phyloP scores from a whole-genome alignment of 2,888 invertebrate genomes.

The Toxonevra muliebris region DNA sequence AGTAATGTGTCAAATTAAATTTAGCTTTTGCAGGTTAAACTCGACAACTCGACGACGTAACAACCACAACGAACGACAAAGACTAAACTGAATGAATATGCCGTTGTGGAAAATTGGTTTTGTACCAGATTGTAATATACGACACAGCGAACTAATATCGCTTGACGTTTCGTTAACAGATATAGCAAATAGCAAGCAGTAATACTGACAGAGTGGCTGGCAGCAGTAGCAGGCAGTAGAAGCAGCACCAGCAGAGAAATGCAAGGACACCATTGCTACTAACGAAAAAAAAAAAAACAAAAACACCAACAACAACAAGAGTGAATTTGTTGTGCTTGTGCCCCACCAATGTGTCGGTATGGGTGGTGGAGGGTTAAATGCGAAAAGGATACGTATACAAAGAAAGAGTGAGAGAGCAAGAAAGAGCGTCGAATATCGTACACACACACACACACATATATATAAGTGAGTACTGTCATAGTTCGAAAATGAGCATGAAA shows the following conservation, averaged over 20 bases:
- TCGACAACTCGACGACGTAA: slow-evolving; percentile 41
- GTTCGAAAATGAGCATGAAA: too few relatives aligned
- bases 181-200: slow-evolving; percentile 16
- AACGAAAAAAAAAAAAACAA: slow-evolving; percentile 17
- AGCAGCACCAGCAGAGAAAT: slow-evolving; percentile 23
- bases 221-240: too few relatives aligned
- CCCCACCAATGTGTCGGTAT: too few relatives aligned
- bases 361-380: too few relatives aligned
- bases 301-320: neutral
- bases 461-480: too few relatives aligned
- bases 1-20: slow-evolving; percentile 14
- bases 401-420: too few relatives aligned
- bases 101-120: slow-evolving; percentile 46
- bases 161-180: slow-evolving; percentile 1
- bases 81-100: slow-evolving; percentile 52
- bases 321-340: too few relatives aligned
- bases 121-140: slow-evolving; percentile 26
- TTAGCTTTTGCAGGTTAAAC: too few relatives aligned
- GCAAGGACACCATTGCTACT: slow-evolving; percentile 30
- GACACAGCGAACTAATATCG: slow-evolving; percentile 14
- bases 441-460: too few relatives aligned
- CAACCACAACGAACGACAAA: slow-evolving; percentile 58
- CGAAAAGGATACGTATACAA: too few relatives aligned
- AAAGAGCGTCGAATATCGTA: too few relatives aligned
- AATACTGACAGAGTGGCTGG: slow-evolving; percentile 19